Evolutionary conservation across 1,140 invertebrate species (phyloP).

Genomic region (Eumaeus atala): DNA sequence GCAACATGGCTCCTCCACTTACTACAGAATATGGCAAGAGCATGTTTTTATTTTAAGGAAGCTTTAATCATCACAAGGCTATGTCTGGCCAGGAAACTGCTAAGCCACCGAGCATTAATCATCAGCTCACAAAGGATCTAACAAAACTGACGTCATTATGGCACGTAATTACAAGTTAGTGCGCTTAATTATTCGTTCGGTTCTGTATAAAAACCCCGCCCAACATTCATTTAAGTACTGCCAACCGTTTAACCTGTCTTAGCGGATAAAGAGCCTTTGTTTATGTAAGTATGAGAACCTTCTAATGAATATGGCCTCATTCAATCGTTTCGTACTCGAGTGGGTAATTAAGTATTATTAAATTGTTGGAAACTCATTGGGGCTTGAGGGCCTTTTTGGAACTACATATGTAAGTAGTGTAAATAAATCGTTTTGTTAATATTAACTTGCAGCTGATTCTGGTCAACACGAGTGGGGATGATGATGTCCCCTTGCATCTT

Average conservation of each 20-base stretch:
- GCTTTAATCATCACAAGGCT: too few relatives aligned
- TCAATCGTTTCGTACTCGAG: conserved; percentile 47
- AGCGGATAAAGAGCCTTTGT: conserved; percentile 55
- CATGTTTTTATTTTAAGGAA: too few relatives aligned
- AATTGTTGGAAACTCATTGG: conserved; percentile 24
- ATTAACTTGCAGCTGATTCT: neutral
- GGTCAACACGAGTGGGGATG: too few relatives aligned
- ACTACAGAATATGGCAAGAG: too few relatives aligned
- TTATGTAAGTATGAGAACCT: conserved; percentile 53
- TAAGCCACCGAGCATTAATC: conserved; percentile 8
- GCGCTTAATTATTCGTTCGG: conserved; percentile 45
- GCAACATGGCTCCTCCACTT: too few relatives aligned
- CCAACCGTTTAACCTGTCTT: conserved; percentile 41
- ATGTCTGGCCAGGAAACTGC: neutral
- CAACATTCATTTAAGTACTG: conserved; percentile 45
- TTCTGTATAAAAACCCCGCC: conserved; percentile 53
- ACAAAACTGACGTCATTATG: conserved; percentile 24
- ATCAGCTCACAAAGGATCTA: conserved; percentile 1
- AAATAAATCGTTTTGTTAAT: too few relatives aligned
- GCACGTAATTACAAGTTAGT: conserved; percentile 53
- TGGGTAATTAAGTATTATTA: conserved; percentile 56
- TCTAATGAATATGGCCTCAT: conserved; percentile 47
- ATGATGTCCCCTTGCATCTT: too few relatives aligned
- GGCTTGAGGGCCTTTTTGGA: conserved; percentile 19
- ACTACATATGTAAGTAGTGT: neutral